These are phyloP conservation scores for Lepisosteus osseus DNA, from an alignment of 2,113 vertebrate species.

Conservation along the genomic window DNA sequence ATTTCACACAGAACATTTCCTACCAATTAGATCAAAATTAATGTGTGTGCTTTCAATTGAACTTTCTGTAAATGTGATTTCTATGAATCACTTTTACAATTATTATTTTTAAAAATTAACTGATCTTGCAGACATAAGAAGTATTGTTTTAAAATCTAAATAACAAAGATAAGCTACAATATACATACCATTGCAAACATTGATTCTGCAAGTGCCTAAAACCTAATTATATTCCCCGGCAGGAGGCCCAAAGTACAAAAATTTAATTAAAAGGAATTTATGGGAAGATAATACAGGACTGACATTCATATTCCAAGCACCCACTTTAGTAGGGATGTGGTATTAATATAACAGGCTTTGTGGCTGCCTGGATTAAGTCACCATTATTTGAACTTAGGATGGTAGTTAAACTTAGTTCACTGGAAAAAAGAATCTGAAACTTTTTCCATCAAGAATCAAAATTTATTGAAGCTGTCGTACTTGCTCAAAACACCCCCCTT, in stretches of 20 bases:
- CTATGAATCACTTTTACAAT: slow-evolving; percentile 32
- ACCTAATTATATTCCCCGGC: slow-evolving; percentile 19
- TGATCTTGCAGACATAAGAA: neutral
- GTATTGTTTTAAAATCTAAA: slow-evolving; percentile 1
- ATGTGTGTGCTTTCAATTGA: slow-evolving; percentile 33
- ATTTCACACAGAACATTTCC: neutral
- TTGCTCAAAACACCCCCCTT: neutral
- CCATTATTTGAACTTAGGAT: neutral
- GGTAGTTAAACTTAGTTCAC: neutral
- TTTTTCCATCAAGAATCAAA: neutral
- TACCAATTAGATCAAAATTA: slow-evolving; percentile 31
- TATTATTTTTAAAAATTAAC: neutral
- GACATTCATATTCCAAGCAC: slow-evolving; percentile 4
- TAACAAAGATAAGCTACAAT: neutral
- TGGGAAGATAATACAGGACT: slow-evolving; percentile 7
- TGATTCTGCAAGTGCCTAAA: slow-evolving; percentile 6
- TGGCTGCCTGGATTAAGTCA: slow-evolving; percentile 2
- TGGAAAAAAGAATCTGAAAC: neutral
- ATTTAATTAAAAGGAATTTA: slow-evolving; percentile 17
- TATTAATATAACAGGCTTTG: slow-evolving; percentile 8
- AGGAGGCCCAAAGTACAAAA: slow-evolving; percentile 9
- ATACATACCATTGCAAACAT: neutral
- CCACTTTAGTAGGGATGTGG: neutral
- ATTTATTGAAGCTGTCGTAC: neutral
- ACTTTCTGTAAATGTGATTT: slow-evolving; percentile 19